A percentile compares a stretch with the other conserved stretches of the same genome.
phyloP scores from a whole-genome alignment of 2,797 vertebrate genomes.

The Cossypha caffra region DNA sequence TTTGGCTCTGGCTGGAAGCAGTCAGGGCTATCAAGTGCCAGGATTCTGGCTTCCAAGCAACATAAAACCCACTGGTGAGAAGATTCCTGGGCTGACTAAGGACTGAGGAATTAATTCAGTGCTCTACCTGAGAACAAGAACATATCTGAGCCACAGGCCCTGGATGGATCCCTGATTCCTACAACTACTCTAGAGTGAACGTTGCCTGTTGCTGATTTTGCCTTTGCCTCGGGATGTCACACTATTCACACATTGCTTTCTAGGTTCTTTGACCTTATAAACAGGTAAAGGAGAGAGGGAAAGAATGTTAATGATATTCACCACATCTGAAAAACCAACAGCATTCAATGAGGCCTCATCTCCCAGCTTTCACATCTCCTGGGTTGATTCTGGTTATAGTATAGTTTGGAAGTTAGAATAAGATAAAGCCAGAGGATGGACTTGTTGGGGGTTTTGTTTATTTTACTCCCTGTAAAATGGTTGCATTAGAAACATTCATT shows the following conservation, averaged over 20 bases:
- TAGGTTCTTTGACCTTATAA: conserved; percentile 14
- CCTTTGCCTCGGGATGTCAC: background rate
- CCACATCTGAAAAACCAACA: background rate
- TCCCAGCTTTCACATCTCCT: background rate
- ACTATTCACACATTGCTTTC: background rate
- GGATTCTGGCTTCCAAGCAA: background rate
- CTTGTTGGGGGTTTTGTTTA: background rate
- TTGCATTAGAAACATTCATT: background rate
- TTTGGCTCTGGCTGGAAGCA: background rate
- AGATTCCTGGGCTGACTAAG: background rate
- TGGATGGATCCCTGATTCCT: background rate
- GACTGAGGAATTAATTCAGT: background rate
- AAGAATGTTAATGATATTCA: background rate
- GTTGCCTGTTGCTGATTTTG: conserved; percentile 25
- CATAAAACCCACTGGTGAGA: background rate
- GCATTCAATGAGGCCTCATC: background rate
- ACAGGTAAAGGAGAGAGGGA: background rate
- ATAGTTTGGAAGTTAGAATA: background rate
- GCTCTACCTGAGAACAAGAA: background rate
- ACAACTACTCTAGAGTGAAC: conserved; percentile 39
- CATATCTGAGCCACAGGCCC: background rate
- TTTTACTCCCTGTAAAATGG: background rate
- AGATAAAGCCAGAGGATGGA: background rate
- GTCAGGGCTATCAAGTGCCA: background rate
- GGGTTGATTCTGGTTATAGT: background rate